Base-by-base conservation (phyloP, 2,888 invertebrate species). In the Trichogramma dendrolimi region DNA sequence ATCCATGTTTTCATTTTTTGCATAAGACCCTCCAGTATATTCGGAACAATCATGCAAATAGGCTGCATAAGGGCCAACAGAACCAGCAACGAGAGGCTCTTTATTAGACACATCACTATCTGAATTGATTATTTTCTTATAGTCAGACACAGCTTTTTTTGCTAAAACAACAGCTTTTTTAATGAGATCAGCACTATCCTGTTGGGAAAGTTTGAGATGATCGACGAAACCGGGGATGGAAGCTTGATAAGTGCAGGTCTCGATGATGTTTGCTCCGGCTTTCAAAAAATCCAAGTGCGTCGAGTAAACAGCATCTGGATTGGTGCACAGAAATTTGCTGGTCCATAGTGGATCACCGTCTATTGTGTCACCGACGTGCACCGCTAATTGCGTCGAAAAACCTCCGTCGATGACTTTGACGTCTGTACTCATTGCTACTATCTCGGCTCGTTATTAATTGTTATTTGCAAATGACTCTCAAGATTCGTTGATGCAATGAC, bases 41-140 rank as follows among this genome's bases (percentile, higher is more conserved):
- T 97, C 97, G 0, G 96, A 96, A 8, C 91, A 92, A 78, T 97
- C 94, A 73, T 91, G 90, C 46, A 94, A 82, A 71, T 87, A 89
- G 0, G 96, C 96, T 0, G 96, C 96, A 76, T 92, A 96, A 0
- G 96, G 94, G 0, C 96, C 96, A 64, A 96, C 88, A 0, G 95
- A 92, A 0, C 94, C 96, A 38, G 91, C 92, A 53, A 96, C 84
- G 69, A 88, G 75, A 8, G 91, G 87, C 67, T 76, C 75, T 38
- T 67, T 66, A 67, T 75, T 75, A 10, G 65, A 62, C 0, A 70
- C 65, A 5, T 67, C 59, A 1, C 64, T 55, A 1, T 66, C 61
- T 4, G 60, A 59, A 27, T 68, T 58, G 8, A 65, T 70, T 63
- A 76, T 73, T n/a, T 68, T 63, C 8, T 58, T 68, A 60, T 75